Evolutionary conservation across 2,888 invertebrate species (phyloP), one percentile per base, ranked within the genome.

Genomic region (Alsophila aescularia): DNA sequence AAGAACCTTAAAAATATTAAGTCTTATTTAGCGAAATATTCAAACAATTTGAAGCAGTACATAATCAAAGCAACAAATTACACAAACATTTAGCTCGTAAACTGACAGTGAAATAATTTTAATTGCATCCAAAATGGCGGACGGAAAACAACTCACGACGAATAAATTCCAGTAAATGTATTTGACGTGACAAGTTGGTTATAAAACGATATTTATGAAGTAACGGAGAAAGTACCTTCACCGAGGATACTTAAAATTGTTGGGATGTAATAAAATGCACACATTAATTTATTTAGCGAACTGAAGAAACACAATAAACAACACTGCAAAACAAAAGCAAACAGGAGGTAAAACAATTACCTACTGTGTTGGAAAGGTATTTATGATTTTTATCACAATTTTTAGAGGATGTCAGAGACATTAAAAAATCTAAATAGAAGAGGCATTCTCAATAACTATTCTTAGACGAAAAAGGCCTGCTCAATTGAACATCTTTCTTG

Each of bases 51-150:
- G 15, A 53, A 14, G 27, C 27, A 32, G 16, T 42, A 37, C 32
- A 48, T 13, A 45, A 52, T 52, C 43, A 55, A 54, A 44, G 37
- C 40, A 40, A 55, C 52, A 41, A 31, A 57, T 14, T 53, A 63
- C 52, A 60, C 44, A 68, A 54, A 57, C 55, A 52, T 48, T 48
- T 36, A 43, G 44, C 42, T 62, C 58, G 53, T 58, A 58, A 65
- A 54, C 42, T 57, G 56, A 44, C 63, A 58, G 53, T 61, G 57
- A 72, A 69, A 66, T 73, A 74, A 58, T 62, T 72, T 69, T 70
- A 73, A 75, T 75, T 75, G 64, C 64, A 45, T 37, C 35, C 56
- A 69, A 73, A 73, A 76, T 74, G 74, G 75, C 75, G 32, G 43
- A 35, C 48, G 36, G 68, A 70, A 73, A 69, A 64, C 56, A 61